Percentiles rank a stretch among this genome's conserved stretches.
Evolutionary conservation across 2,797 vertebrate genomes (phyloP).

Genomic region (Myoxocephalus aenaeus): DNA sequence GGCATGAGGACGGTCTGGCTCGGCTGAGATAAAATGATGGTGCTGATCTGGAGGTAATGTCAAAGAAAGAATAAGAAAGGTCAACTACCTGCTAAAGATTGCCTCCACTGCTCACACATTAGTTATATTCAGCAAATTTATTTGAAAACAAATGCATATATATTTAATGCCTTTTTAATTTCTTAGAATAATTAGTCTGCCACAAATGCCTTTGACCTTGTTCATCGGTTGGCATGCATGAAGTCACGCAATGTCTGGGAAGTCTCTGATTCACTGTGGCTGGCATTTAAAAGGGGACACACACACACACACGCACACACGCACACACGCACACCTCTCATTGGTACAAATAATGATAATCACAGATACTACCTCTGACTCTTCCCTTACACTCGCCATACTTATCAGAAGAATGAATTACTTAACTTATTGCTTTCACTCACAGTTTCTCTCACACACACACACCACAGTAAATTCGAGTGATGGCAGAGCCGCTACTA

Average conservation of each 20-base stretch:
- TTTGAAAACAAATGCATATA: neutral
- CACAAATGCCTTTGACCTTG: slow-evolving; percentile 26
- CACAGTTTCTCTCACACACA: slow-evolving; percentile 10
- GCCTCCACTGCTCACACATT: neutral
- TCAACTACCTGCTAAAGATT: neutral
- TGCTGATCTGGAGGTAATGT: slow-evolving; percentile 13
- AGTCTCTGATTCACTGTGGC: slow-evolving; percentile 54
- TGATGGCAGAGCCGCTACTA: slow-evolving; percentile 77
- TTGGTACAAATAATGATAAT: neutral
- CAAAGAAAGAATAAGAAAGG: neutral
- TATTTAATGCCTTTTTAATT: slow-evolving; percentile 17
- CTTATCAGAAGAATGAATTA: slow-evolving; percentile 12
- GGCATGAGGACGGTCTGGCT: slow-evolving; percentile 31
- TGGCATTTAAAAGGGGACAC: slow-evolving; percentile 36
- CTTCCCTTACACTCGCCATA: neutral
- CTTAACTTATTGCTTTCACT: neutral
- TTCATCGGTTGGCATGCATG: slow-evolving; percentile 33
- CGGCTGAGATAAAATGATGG: slow-evolving; percentile 4
- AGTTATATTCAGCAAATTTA: slow-evolving; percentile 4
- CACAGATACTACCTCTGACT: neutral
- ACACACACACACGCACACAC: slow-evolving; percentile 1
- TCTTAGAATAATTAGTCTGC: slow-evolving; percentile 1
- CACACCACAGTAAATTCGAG: slow-evolving; percentile 49
- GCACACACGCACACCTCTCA: neutral
- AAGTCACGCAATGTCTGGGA: slow-evolving; percentile 51